phyloP scores from a whole-genome alignment of 2,888 invertebrate genomes.

The Cephus spinipes region DNA sequence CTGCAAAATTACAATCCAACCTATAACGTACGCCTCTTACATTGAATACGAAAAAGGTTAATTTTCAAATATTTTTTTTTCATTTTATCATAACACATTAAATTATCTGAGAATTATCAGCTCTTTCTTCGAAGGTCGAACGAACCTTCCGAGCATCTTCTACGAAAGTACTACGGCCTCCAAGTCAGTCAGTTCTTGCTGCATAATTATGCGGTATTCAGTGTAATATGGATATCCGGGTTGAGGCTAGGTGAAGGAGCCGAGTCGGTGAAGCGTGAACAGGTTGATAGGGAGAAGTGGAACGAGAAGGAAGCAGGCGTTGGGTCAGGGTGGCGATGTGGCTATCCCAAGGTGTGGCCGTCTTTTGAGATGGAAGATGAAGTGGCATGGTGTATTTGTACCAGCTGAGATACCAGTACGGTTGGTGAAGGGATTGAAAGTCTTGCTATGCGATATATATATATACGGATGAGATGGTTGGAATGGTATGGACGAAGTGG shows the following conservation, averaged over 20 bases:
- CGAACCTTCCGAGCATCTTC: background rate
- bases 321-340: background rate
- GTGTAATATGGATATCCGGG: conserved; percentile 7
- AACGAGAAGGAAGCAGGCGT: background rate
- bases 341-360: background rate
- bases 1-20: background rate
- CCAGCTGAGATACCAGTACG: background rate
- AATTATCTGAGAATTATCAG: background rate
- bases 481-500: background rate
- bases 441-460: background rate
- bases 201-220: conserved; percentile 5
- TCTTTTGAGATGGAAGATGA: conserved; percentile 1
- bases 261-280: conserved; percentile 8
- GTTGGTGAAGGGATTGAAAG: background rate
- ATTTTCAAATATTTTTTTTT: background rate
- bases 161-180: background rate
- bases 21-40: background rate
- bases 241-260: background rate
- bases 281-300: conserved; percentile 7
- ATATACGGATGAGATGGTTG: background rate
- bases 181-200: background rate
- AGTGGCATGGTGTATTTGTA: background rate
- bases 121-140: background rate
- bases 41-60: background rate
- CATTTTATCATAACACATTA: background rate